Evolutionary conservation across 2,888 invertebrate genomes (phyloP).

Genomic region (Oligia strigilis): DNA sequence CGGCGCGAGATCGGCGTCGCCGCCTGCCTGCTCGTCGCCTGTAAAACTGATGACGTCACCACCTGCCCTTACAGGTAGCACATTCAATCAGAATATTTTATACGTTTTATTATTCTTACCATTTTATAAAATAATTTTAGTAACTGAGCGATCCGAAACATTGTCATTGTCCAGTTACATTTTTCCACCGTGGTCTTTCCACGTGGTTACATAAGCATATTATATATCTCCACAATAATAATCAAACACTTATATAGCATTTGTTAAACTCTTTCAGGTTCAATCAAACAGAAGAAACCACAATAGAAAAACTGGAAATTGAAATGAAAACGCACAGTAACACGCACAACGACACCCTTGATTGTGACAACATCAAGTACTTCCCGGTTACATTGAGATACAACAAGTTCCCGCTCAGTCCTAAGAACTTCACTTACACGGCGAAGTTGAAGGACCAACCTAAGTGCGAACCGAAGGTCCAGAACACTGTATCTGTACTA

Average conservation of each 20-base stretch:
- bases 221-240: not conserved
- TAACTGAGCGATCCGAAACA: not conserved
- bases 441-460: conserved; percentile 30
- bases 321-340: conserved; percentile 81
- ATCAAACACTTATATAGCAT: not conserved
- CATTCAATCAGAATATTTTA: not conserved
- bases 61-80: conserved; percentile 85
- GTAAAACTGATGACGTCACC: conserved; percentile 78
- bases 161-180: not conserved
- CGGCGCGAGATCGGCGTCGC: conserved; percentile 78
- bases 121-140: not conserved
- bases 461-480: conserved; percentile 36
- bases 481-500: conserved; percentile 42
- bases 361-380: conserved; percentile 84
- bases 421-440: conserved; percentile 74
- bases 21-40: conserved; percentile 82
- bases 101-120: not conserved
- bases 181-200: not conserved
- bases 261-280: conserved; percentile 80
- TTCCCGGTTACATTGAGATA: conserved; percentile 88
- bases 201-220: not conserved
- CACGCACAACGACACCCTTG: conserved; percentile 78
- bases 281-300: conserved; percentile 77
- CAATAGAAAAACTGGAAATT: conserved; percentile 85
- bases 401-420: conserved; percentile 86